Evolutionary conservation across 2,797 vertebrate genomes (phyloP), one percentile per base, ranked within the genome.

Genomic region (Amazona ochrocephala): DNA sequence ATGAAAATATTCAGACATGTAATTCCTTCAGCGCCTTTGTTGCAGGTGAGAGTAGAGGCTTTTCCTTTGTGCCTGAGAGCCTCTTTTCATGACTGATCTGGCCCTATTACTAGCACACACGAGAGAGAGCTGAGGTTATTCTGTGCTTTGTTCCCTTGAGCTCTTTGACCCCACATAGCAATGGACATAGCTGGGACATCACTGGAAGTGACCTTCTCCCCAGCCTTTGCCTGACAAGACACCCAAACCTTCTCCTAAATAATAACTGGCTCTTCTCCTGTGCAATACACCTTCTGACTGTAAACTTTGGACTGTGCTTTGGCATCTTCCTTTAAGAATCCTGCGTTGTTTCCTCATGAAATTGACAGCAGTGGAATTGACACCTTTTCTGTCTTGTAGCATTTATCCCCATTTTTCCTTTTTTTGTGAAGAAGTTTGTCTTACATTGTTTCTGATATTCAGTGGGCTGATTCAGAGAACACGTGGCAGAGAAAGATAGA

Each of bases 11-110:
- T 96, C 94, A 96, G 93, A 93, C 50, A 37, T 85, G 58, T 96
- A 93, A 96, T 96, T 95, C 94, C 94, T 94, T 93, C 94, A 95
- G 92, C 29, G 62, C 90, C 90, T 97, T 95, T 97, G 94, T 95
- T 97, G 84, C 94, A 92, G 91, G 94, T 95, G 90, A 85, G 67
- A 78, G 88, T 80, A 76, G 79, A 89, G 60, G 60, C 84, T 95
- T 92, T 84, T 94, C 87, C 91, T 95, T 94, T 95, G 75, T 95
- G 90, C 54, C 58, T 75, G 76, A 89, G 84, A 74, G 94, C 54
- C 58, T 94, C 60, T 85, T 73, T 84, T 77, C 45, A 14, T 66
- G 90, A 78, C 90, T 93, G 94, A 66, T 91, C 90, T 58, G 88
- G 82, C 74, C 87, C 74, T 1, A 15, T 84, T 91, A 71, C 64